Evolutionary conservation across 2,797 vertebrate genomes (phyloP).

Genomic region (Rhinophrynus dorsalis): DNA sequence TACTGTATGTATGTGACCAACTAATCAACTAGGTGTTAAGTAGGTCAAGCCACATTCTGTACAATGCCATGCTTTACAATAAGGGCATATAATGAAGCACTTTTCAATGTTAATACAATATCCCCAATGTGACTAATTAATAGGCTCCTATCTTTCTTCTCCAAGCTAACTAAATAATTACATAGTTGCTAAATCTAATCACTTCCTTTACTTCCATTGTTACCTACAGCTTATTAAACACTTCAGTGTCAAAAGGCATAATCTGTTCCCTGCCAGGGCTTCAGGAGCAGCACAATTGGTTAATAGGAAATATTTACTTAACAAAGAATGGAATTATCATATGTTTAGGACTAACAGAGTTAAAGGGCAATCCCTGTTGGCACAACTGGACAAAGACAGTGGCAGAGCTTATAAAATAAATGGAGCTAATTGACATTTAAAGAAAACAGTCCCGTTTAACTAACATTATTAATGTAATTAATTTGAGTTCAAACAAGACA

Average conservation of each 20-base stretch:
- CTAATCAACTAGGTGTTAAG: too few species aligned
- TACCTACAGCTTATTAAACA: slow-evolving; percentile 23
- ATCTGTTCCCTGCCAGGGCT: neutral
- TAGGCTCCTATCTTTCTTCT: neutral
- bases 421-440: neutral
- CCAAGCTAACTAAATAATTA: slow-evolving; percentile 19
- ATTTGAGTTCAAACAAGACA: too few species aligned
- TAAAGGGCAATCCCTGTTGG: slow-evolving; percentile 5
- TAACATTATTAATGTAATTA: too few species aligned
- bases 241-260: neutral
- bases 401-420: neutral
- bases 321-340: slow-evolving; percentile 26
- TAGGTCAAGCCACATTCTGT: too few species aligned
- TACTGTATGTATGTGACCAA: too few species aligned
- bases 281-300: neutral
- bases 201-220: slow-evolving; percentile 13
- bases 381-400: neutral
- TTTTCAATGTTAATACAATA: neutral
- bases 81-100: neutral
- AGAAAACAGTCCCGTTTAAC: too few species aligned
- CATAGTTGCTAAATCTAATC: slow-evolving; percentile 2
- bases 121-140: slow-evolving; percentile 30
- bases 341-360: slow-evolving; percentile 3
- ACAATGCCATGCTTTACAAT: too few species aligned
- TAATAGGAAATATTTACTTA: slow-evolving; percentile 6